These are phyloP conservation scores for Thaumetopoea pityocampa DNA, from an alignment of 1,140 invertebrate species.

Conservation along the genomic window DNA sequence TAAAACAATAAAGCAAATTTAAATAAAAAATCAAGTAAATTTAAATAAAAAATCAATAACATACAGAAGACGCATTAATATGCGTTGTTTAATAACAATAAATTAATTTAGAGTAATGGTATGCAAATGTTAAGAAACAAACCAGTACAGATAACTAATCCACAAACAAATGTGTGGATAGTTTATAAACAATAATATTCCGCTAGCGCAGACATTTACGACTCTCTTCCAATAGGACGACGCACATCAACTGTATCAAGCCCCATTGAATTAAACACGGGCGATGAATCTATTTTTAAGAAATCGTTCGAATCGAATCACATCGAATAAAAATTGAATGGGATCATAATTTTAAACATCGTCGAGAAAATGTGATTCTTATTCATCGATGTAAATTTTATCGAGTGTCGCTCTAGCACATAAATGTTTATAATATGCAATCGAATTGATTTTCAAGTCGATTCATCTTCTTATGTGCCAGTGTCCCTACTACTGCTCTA, in stretches of 20 bases:
- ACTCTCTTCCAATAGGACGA: slow-evolving; percentile 59
- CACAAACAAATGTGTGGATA: slow-evolving; percentile 42
- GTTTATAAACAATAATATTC: slow-evolving; percentile 54
- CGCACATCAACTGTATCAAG: slow-evolving; percentile 64
- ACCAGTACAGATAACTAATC: slow-evolving; percentile 43
- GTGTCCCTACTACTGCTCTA: too few relatives aligned
- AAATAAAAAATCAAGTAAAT: too few relatives aligned
- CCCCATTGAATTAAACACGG: slow-evolving; percentile 60
- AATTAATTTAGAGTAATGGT: slow-evolving; percentile 4
- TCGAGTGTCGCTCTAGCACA: slow-evolving; percentile 17
- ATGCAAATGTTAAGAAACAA: slow-evolving; percentile 10
- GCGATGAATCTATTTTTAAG: slow-evolving; percentile 54
- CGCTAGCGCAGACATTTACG: slow-evolving; percentile 65
- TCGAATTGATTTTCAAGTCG: too few relatives aligned
- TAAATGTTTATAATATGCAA: slow-evolving; percentile 12
- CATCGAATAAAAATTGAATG: slow-evolving; percentile 36
- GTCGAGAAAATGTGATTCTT: slow-evolving; percentile 16
- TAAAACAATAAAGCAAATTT: too few relatives aligned
- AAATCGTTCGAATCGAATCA: slow-evolving; percentile 39
- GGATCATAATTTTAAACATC: slow-evolving; percentile 33
- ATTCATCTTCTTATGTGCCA: too few relatives aligned
- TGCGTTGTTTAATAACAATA: slow-evolving; percentile 4
- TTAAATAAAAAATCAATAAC: too few relatives aligned
- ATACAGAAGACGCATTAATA: background rate
- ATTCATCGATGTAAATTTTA: slow-evolving; percentile 31